Percentiles rank a stretch among this genome's conserved stretches.
Conservation (phyloP, 2,797 vertebrate genomes). For the Hafferia zeledoni region DNA sequence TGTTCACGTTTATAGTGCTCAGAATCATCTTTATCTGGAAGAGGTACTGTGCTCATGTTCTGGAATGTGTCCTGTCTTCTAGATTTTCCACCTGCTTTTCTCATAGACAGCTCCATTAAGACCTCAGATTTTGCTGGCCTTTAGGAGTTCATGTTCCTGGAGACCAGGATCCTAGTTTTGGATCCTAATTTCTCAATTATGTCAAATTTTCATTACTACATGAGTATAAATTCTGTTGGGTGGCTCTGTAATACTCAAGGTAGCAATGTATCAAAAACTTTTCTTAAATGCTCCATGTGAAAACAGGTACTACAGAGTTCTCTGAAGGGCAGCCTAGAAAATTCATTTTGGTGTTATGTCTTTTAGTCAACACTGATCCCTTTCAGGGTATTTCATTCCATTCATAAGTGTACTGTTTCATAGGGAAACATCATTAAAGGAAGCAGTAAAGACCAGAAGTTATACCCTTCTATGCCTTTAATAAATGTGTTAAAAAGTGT, state of each 20-base stretch:
- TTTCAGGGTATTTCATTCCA: not conserved
- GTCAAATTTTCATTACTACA: not conserved
- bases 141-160: not conserved
- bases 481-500: not conserved
- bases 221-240: constrained; percentile 11
- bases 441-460: not conserved
- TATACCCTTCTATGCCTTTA: not conserved
- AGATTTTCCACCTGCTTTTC: constrained; percentile 17
- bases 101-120: not conserved
- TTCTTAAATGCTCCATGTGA: constrained; percentile 1
- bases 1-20: constrained; percentile 29
- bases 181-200: not conserved
- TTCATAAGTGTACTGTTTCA: not conserved
- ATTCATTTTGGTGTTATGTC: not conserved
- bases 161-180: constrained; percentile 11
- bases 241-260: constrained; percentile 1
- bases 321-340: constrained; percentile 30
- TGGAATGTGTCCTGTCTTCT: constrained; percentile 11
- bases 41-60: constrained; percentile 1
- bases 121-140: constrained; percentile 26
- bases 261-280: constrained; percentile 10
- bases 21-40: constrained; percentile 10
- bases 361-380: constrained; percentile 19
- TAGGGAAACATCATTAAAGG: not conserved
- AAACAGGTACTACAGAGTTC: not conserved